These are phyloP conservation scores for Lepidocolaptes lacrymiger DNA, from an alignment of 2,797 vertebrate species.

Conservation along the genomic window DNA sequence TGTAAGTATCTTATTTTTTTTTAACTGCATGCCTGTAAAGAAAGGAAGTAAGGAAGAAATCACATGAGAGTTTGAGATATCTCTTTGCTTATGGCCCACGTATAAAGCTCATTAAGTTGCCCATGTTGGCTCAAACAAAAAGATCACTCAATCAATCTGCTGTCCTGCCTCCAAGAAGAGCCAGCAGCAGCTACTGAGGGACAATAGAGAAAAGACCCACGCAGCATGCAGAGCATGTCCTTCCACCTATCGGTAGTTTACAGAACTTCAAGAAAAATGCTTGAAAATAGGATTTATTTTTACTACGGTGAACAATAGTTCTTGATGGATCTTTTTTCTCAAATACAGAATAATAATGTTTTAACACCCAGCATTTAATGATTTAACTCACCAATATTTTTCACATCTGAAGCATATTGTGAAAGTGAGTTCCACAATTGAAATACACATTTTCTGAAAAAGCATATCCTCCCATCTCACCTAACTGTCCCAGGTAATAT, in stretches of 20 bases:
- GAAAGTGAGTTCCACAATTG: neutral
- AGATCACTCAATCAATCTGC: neutral
- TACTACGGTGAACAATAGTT: neutral
- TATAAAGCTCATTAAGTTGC: neutral
- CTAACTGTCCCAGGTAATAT: neutral
- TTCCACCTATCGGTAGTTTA: neutral
- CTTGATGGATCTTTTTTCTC: neutral
- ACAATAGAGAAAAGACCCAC: neutral
- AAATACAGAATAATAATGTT: neutral
- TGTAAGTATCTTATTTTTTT: neutral
- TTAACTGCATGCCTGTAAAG: neutral
- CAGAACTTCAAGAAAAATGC: neutral
- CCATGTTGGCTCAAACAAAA: neutral
- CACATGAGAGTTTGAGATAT: neutral
- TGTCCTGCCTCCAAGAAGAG: neutral
- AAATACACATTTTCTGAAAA: neutral
- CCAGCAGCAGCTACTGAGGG: neutral
- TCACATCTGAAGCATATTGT: neutral
- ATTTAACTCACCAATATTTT: neutral
- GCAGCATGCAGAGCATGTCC: neutral
- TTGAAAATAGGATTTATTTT: neutral
- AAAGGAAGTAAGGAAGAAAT: neutral
- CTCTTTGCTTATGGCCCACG: neutral
- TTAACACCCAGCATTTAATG: neutral
- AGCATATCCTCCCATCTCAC: neutral